Evolutionary conservation across 2,113 vertebrate genomes (phyloP), one percentile per base, ranked within the genome.

Genomic region (Lepisosteus osseus): DNA sequence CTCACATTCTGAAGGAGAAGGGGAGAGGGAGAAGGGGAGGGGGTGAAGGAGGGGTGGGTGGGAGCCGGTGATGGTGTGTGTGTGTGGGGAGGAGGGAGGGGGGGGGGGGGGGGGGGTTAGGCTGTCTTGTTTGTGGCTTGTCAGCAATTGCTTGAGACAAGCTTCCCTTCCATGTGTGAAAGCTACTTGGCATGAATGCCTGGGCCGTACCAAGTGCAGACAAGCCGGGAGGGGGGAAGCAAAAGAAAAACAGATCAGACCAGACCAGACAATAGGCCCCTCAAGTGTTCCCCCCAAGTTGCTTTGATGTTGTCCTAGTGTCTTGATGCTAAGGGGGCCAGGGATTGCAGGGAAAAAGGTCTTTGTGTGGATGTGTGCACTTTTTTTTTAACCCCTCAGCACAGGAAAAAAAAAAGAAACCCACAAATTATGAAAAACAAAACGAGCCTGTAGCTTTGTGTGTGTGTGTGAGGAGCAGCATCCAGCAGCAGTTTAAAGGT

Each of bases 81-180:
- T 65, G 57, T 70, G 65, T 62, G 82, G 77, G 78, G 82, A 76
- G 61, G 71, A 75, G 41, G 61, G 61, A 67, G 74, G 75, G 74
- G 77, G 74, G 66, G 69, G 68, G 75, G 74, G 75, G 74, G 77
- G 74, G 66, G 69, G 68, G 75, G 77, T 76, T 89, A 86, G 91
- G 86, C 87, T 84, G 91, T 90, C 93, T 94, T 93, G 92, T 94
- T 94, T 93, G 92, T 93, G 92, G 93, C 92, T 95, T 93, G 94
- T 94, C 94, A 94, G 94, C 94, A 94, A 93, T 93, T 92, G 92
- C 93, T 90, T 85, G 90, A 93, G 92, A 94, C 92, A 92, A 92
- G 92, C 92, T 91, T 78, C 80, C 79, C 77, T 78, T 91, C 92
- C 92, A 93, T 93, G 93, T 94, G 93, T 94, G 93, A 94, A 93